Base-by-base conservation (phyloP, 2,113 vertebrate genomes). In the Theropithecus gelada region DNA sequence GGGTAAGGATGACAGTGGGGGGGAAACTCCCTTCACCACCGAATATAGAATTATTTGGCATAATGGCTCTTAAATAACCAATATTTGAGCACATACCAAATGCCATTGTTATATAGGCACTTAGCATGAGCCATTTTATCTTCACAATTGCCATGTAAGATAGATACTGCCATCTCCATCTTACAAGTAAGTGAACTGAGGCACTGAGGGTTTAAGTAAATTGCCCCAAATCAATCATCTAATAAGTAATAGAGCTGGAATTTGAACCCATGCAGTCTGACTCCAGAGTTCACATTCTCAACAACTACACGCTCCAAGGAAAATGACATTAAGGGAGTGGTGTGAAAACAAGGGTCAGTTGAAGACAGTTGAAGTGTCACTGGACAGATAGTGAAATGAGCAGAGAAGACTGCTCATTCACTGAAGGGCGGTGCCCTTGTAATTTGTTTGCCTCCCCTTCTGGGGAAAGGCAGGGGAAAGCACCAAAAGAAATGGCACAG, bases 251-350 rank as follows among this genome's bases (percentile, higher is more conserved):
- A 80, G 43, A 70, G 59, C 40, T 72, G 72, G 22, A 3, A 72
- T 40, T 83, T 83, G 70, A 97, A 80, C n/a, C 61, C 89, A 59
- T 32, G 50, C 38, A 75, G 9, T 59, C 43, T 92, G 59, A 75
- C 32, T 93, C 48, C 45, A 80, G 87, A 92, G 70, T 96, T 89
- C 38, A 17, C 40, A 48, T 96, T 81, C 73, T 87, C 64, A 55
- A 81, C 23, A 64, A 68, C 23, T 59, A 61, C 12, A 73, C 9
- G 91, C 35, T 81, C 35, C 59, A 35, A 93, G 66, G 38, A 86
- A 92, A 85, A 85, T 70, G 59, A 70, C 13, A 32, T 68, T 23
- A 50, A 96, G 57, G 68, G 75, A 81, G 18, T 43, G 27, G 11
- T 86, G 8, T 91, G 38, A 86, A 86, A 88, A 88, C 79, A 86